Evolutionary conservation across 2,113 vertebrate genomes (phyloP).

Genomic region (Alligator mississippiensis): DNA sequence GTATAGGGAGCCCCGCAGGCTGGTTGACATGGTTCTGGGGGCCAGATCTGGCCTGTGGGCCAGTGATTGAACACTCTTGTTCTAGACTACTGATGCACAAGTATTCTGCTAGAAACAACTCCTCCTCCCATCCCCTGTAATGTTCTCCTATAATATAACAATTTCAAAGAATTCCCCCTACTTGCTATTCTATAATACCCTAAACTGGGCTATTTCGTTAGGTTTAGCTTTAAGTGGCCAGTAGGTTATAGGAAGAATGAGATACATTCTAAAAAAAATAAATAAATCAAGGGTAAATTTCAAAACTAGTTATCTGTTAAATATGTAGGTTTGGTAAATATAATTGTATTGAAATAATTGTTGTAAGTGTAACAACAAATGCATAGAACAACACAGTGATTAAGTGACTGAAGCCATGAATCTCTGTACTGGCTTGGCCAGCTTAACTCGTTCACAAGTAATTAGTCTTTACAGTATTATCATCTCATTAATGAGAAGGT

Average conservation of each 20-base stretch:
- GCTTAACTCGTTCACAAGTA: neutral
- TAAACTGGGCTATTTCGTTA: neutral
- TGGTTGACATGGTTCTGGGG: too few relatives aligned
- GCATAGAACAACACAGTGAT: neutral
- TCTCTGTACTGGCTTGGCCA: neutral
- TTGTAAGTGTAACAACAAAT: neutral
- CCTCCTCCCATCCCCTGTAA: neutral
- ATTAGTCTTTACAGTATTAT: neutral
- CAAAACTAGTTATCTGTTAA: neutral
- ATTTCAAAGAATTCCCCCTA: neutral
- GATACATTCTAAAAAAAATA: neutral
- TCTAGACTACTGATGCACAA: neutral
- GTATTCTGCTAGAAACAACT: fast-evolving
- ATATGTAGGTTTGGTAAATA: neutral
- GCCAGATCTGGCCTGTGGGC: too few relatives aligned
- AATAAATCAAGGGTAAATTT: neutral
- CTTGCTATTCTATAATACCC: neutral
- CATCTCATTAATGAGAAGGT: neutral
- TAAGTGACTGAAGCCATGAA: neutral
- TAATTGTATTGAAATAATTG: neutral
- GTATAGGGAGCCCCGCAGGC: too few relatives aligned
- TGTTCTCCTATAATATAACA: neutral
- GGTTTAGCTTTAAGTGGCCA: neutral
- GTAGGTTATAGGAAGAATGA: neutral
- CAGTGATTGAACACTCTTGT: too few relatives aligned